Conservation (phyloP, 2,113 vertebrate genomes). For the Scophthalmus maximus region DNA sequence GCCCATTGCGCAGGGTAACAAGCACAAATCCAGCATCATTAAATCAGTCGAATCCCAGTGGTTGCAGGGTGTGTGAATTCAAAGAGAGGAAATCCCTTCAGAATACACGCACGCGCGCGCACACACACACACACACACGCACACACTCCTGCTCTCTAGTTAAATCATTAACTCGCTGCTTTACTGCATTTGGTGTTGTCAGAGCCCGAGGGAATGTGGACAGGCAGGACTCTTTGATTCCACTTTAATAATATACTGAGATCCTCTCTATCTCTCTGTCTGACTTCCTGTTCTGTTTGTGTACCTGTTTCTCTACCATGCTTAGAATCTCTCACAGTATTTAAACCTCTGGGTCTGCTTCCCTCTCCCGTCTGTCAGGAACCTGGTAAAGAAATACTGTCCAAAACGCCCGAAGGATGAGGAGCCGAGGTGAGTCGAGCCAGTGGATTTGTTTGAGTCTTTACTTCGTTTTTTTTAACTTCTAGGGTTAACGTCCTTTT, state of each 20-base stretch:
- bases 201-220: slow-evolving; percentile 36
- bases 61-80: slow-evolving; percentile 14
- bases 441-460: neutral
- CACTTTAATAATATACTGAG: slow-evolving; percentile 43
- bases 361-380: slow-evolving; percentile 80
- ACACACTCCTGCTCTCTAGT: slow-evolving; percentile 20
- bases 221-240: slow-evolving; percentile 47
- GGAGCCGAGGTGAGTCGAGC: slow-evolving; percentile 90
- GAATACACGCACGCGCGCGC: slow-evolving; percentile 30
- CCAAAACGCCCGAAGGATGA: slow-evolving; percentile 98
- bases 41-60: slow-evolving; percentile 31
- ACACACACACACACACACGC: too few species aligned
- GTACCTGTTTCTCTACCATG: neutral
- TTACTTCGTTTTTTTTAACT: neutral
- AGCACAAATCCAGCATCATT: slow-evolving; percentile 8
- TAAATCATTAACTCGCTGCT: slow-evolving; percentile 33
- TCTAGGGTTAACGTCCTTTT: neutral
- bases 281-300: neutral
- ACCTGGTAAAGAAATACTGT: slow-evolving; percentile 97
- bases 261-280: neutral
- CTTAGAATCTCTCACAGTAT: slow-evolving; percentile 23
- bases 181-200: slow-evolving; percentile 2
- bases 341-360: slow-evolving; percentile 19
- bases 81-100: slow-evolving; percentile 48
- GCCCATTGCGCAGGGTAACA: too few species aligned